These are phyloP conservation scores for Sinopyrophorus schimmeli DNA, from an alignment of 2,888 invertebrate species.

Conservation along the genomic window DNA sequence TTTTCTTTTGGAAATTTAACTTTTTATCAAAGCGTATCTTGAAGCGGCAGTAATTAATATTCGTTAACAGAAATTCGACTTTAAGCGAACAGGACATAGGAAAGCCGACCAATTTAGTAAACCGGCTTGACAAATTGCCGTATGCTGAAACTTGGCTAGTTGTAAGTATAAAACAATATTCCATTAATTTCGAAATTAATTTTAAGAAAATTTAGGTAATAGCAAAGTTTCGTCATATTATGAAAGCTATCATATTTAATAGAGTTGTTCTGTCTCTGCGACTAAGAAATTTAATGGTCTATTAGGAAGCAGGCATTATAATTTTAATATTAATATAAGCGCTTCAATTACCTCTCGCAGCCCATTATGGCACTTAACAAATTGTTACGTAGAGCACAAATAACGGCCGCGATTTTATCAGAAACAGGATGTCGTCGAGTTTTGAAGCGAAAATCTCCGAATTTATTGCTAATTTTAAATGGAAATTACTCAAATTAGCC, in stretches of 20 bases:
- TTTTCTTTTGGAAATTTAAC: not conserved
- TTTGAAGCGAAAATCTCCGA: not conserved
- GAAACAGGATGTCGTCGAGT: not conserved
- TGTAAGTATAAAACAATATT: not conserved
- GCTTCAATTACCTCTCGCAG: conserved; percentile 9
- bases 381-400: conserved; percentile 10
- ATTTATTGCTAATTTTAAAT: conserved; percentile 7
- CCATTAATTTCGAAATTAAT: conserved; percentile 2
- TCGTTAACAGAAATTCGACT: not conserved
- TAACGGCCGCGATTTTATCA: conserved; percentile 7
- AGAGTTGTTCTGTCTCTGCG: conserved; percentile 6
- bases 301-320: conserved; percentile 12
- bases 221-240: not conserved
- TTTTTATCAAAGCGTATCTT: conserved; percentile 4
- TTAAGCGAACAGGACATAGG: not conserved
- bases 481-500: conserved; percentile 4
- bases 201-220: not conserved
- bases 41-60: conserved; percentile 6
- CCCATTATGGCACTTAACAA: conserved; percentile 14
- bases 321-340: conserved; percentile 17
- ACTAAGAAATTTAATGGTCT: conserved; percentile 12
- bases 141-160: not conserved
- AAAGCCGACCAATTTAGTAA: not conserved
- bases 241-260: conserved; percentile 5
- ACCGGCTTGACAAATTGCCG: not conserved